Evolutionary conservation across 2,113 vertebrate species (phyloP).

Genomic region (Mus pahari): DNA sequence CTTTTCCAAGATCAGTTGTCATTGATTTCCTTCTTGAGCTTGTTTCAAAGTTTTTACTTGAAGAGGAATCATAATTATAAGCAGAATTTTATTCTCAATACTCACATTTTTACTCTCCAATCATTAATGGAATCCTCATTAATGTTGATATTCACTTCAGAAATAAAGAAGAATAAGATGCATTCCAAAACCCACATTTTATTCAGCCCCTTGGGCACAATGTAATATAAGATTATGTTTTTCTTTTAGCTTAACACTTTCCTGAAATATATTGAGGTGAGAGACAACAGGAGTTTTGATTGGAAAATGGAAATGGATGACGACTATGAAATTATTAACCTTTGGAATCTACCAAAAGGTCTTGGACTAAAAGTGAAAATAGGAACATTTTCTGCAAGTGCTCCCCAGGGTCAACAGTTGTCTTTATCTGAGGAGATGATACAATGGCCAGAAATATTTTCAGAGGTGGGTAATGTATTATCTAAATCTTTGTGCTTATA

Average conservation of each 20-base stretch:
- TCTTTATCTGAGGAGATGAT: neutral
- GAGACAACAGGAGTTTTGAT: neutral
- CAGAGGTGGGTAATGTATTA: neutral
- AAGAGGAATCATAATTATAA: too few relatives aligned
- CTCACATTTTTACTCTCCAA: fast-evolving
- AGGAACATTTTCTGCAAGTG: neutral
- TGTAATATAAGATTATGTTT: neutral
- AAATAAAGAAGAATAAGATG: neutral
- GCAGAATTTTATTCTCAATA: too few relatives aligned
- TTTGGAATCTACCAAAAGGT: neutral
- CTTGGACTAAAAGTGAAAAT: neutral
- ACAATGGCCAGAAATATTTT: neutral
- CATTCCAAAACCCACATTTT: too few relatives aligned
- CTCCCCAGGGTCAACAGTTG: neutral
- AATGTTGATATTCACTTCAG: neutral
- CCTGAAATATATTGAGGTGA: neutral
- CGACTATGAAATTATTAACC: neutral
- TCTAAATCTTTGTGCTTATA: too few relatives aligned
- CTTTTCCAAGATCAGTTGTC: fast-evolving
- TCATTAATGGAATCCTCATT: fast-evolving
- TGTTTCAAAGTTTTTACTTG: neutral
- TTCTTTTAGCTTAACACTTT: neutral
- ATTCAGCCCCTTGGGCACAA: neutral
- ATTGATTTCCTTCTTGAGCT: neutral
- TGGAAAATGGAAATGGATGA: neutral